These are phyloP conservation scores for Drosophila ezoana DNA, from an alignment of 2,888 invertebrate genomes.

Conservation along the genomic window DNA sequence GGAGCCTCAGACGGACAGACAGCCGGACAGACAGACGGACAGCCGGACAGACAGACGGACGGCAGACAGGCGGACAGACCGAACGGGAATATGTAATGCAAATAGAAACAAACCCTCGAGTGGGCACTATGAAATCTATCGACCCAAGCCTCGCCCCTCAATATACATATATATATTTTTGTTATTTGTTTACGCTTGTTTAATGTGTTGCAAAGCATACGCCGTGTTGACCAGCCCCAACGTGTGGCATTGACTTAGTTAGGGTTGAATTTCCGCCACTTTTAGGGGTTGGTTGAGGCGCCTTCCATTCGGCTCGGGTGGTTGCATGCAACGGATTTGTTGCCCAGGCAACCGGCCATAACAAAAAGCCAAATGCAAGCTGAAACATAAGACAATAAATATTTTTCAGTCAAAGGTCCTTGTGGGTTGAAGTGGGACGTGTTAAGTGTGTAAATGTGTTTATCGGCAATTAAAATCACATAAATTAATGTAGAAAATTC, in stretches of 20 bases:
- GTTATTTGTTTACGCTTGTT: constrained; percentile 58
- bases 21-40: constrained; percentile 12
- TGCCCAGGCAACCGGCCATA: constrained; percentile 42
- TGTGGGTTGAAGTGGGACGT: not conserved
- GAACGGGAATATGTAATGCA: constrained; percentile 35
- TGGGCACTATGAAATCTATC: constrained; percentile 42
- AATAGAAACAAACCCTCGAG: constrained; percentile 33
- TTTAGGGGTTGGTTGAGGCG: constrained; percentile 40
- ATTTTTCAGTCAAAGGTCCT: constrained; percentile 65
- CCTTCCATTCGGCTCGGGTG: constrained; percentile 41
- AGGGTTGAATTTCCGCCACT: constrained; percentile 53
- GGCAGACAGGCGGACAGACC: constrained; percentile 11
- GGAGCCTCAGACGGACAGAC: constrained; percentile 21
- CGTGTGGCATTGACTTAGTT: constrained; percentile 39
- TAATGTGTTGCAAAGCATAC: constrained; percentile 46
- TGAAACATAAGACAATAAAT: constrained; percentile 24
- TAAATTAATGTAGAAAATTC: constrained; percentile 13
- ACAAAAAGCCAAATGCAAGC: constrained; percentile 32
- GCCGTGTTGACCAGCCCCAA: constrained; percentile 55
- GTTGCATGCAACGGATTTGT: constrained; percentile 47
- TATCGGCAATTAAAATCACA: constrained; percentile 5
- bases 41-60: constrained; percentile 1
- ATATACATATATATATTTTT: not conserved
- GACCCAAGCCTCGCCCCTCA: constrained; percentile 35
- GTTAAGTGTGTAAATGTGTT: constrained; percentile 31